Percentiles rank a stretch among this genome's conserved stretches.
Conservation (phyloP, 2,888 invertebrate species). For the Drosophila eohydei region DNA sequence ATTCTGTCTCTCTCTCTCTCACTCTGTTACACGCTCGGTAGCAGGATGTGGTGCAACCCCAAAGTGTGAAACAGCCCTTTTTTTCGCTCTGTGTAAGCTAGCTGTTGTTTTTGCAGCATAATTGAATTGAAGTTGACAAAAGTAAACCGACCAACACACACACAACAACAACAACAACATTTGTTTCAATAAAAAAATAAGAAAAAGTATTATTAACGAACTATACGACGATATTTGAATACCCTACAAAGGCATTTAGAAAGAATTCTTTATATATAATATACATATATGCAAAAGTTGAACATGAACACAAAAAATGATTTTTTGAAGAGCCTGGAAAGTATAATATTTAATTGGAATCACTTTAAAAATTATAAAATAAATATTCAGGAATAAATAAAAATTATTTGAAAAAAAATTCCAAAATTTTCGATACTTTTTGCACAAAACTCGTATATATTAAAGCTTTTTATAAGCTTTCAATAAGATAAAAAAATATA, state of each 20-base stretch:
- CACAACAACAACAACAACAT: constrained; percentile 24
- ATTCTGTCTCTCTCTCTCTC: constrained; percentile 37
- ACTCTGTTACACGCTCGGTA: background rate
- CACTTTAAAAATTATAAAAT: too few species aligned
- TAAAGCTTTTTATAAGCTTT: too few species aligned
- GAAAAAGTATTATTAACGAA: background rate
- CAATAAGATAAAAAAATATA: too few species aligned
- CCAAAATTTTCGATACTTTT: too few species aligned
- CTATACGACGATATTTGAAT: background rate
- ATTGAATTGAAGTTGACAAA: constrained; percentile 83
- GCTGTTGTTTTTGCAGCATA: constrained; percentile 71
- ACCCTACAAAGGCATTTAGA: background rate
- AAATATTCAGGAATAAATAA: too few species aligned
- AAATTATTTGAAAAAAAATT: too few species aligned
- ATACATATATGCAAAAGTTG: too few species aligned
- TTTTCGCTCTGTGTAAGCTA: constrained; percentile 21
- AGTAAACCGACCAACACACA: constrained; percentile 61
- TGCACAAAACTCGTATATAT: too few species aligned
- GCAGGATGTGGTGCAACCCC: constrained; percentile 58
- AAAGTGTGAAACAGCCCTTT: constrained; percentile 61
- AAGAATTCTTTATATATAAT: too few species aligned
- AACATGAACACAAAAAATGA: too few species aligned
- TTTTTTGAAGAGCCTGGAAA: too few species aligned
- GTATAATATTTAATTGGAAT: too few species aligned
- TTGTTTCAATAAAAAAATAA: constrained; percentile 64